Percentiles rank a stretch among this genome's conserved stretches.
Conservation (phyloP, 2,888 invertebrate species). For the Morinoia aosen region DNA sequence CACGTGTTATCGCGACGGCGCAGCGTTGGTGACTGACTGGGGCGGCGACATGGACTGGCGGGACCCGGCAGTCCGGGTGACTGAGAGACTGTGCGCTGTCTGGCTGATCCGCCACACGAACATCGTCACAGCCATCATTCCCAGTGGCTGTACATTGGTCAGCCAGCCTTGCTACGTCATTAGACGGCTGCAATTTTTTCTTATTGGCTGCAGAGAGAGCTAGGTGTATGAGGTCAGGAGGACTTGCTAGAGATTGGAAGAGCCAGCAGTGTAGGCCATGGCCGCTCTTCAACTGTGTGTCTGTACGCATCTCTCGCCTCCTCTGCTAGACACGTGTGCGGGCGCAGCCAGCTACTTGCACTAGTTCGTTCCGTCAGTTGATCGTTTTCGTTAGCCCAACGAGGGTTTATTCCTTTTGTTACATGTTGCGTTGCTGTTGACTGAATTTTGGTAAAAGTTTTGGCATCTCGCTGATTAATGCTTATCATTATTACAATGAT, state of each 20-base stretch:
- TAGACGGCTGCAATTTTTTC: conserved; percentile 36
- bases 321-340: conserved; percentile 33
- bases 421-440: too few species aligned
- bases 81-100: conserved; percentile 67
- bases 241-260: conserved; percentile 58
- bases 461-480: too few species aligned
- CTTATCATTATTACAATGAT: too few species aligned
- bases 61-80: conserved; percentile 68
- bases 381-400: neutral
- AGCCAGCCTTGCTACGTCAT: conserved; percentile 60
- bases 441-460: too few species aligned
- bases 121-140: conserved; percentile 62
- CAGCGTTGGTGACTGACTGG: conserved; percentile 68
- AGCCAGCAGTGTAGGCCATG: conserved; percentile 67
- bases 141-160: conserved; percentile 38
- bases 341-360: conserved; percentile 28
- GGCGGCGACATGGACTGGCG: conserved; percentile 68
- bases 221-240: conserved; percentile 47
- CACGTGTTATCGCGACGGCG: conserved; percentile 68
- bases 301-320: conserved; percentile 47
- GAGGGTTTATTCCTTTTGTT: too few species aligned
- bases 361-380: conserved; percentile 4
- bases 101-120: conserved; percentile 58
- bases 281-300: conserved; percentile 66
- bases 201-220: conserved; percentile 12